Evolutionary conservation across 2,888 invertebrate species (phyloP), one percentile per base, ranked within the genome.

Genomic region (Tipula unca): DNA sequence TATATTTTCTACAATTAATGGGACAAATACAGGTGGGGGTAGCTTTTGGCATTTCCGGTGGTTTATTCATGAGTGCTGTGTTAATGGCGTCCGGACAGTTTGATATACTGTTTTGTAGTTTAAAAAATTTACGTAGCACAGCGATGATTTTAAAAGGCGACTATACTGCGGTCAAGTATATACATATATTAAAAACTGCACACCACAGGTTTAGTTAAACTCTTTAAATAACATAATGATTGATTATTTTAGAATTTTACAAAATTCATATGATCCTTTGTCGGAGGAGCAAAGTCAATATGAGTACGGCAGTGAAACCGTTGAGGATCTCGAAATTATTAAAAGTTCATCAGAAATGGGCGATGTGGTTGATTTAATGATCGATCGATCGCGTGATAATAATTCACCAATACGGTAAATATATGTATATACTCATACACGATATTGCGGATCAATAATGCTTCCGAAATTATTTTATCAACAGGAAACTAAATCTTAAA

Each of bases 11-110:
- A 3, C 90, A 90, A 87, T 88, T 88, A 13, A 86, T 89, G 84
- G 90, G 89, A 0, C 90, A 90, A 87, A 87, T 90, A 82, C 89
- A 90, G 87, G 89, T 90, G 13, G 89, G 89, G 0, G 87, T 89
- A 14, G 86, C 86, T 1, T 88, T 86, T 85, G 86, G 86, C 1
- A 87, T 86, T 36, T 86, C 87, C 1, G 90, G 90, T 87, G 89
- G 88, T 2, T 87, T 89, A 36, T 88, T 92, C 91, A 84, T 89
- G 88, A 87, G 87, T 1, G 84, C 89, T n/a, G 87, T 88, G 5
- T 88, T 90, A 17, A 86, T 89, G 1, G 86, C 89, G 35, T 89
- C 89, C 2, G 90, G 90, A 2, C 90, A 90, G 86, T 90, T 88
- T 84, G 90, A 90, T 87, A 48, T 90, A 0, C 86, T 90, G 5